phyloP scores from a whole-genome alignment of 1,140 invertebrate genomes.

The Tachypleus tridentatus region DNA sequence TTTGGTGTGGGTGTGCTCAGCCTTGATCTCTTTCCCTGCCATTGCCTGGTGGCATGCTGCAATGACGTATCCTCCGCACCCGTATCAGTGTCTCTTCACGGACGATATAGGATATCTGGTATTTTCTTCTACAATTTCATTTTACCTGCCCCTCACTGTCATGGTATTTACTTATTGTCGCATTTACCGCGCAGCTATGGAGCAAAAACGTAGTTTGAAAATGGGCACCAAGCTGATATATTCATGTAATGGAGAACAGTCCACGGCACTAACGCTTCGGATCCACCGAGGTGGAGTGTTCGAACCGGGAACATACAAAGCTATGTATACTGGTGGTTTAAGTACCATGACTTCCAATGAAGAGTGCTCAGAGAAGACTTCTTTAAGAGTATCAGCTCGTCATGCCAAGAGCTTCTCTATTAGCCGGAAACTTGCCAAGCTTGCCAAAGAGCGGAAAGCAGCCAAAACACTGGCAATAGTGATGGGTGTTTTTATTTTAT shows the following conservation, averaged over 20 bases:
- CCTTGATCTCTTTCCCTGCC: slow-evolving; percentile 89
- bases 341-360: too few species aligned
- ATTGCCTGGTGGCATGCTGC: slow-evolving; percentile 87
- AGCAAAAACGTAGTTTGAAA: slow-evolving; percentile 81
- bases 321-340: not conserved
- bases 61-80: slow-evolving; percentile 14
- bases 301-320: slow-evolving; percentile 10
- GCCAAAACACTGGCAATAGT: slow-evolving; percentile 46
- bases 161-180: slow-evolving; percentile 96
- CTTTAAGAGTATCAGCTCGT: slow-evolving; percentile 4
- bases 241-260: slow-evolving; percentile 11
- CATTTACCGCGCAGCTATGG: slow-evolving; percentile 86
- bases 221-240: slow-evolving; percentile 46
- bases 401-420: slow-evolving; percentile 51
- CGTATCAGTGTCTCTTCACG: slow-evolving; percentile 67
- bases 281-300: slow-evolving; percentile 67
- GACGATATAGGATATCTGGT: slow-evolving; percentile 82
- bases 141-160: slow-evolving; percentile 91
- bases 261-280: slow-evolving; percentile 46
- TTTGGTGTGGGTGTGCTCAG: slow-evolving; percentile 83
- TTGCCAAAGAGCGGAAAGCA: slow-evolving; percentile 43
- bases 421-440: slow-evolving; percentile 77
- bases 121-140: slow-evolving; percentile 92
- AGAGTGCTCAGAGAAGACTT: too few species aligned
- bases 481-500: slow-evolving; percentile 21